Conservation (phyloP, 2,113 vertebrate genomes). For the Manacus vitellinus region DNA sequence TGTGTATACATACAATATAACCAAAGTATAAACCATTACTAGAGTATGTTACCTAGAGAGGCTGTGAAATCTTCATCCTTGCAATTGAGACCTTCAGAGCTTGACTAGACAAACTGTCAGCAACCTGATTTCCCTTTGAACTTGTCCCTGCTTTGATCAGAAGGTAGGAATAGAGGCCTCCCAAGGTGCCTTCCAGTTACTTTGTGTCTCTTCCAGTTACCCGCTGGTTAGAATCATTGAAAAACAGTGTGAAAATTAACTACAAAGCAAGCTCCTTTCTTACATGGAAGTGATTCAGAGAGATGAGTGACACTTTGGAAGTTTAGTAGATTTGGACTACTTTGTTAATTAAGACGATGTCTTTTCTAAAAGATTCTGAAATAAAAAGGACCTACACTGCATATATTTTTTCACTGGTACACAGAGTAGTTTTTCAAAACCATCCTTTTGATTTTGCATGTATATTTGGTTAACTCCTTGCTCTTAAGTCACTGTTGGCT, state of each 20-base stretch:
- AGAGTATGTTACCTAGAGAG: neutral
- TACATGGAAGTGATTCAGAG: neutral
- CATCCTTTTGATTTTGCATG: neutral
- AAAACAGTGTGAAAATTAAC: neutral
- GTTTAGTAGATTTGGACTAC: neutral
- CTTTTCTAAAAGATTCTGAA: neutral
- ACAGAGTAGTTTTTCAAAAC: neutral
- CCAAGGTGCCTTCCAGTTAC: neutral
- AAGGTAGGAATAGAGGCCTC: neutral
- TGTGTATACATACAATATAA: neutral
- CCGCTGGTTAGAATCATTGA: neutral
- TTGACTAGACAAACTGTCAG: neutral
- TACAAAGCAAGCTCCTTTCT: neutral
- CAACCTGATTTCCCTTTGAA: neutral
- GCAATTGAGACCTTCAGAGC: neutral
- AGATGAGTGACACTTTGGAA: neutral
- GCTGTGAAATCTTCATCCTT: neutral
- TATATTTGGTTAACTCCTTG: neutral
- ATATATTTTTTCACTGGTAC: neutral
- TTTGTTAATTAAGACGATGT: neutral
- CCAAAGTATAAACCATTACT: neutral
- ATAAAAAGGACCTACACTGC: neutral
- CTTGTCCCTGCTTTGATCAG: neutral
- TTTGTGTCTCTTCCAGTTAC: neutral
- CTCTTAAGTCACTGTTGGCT: neutral